These are phyloP conservation scores for Atherinomorus stipes DNA, from an alignment of 2,113 vertebrate species.

Conservation along the genomic window DNA sequence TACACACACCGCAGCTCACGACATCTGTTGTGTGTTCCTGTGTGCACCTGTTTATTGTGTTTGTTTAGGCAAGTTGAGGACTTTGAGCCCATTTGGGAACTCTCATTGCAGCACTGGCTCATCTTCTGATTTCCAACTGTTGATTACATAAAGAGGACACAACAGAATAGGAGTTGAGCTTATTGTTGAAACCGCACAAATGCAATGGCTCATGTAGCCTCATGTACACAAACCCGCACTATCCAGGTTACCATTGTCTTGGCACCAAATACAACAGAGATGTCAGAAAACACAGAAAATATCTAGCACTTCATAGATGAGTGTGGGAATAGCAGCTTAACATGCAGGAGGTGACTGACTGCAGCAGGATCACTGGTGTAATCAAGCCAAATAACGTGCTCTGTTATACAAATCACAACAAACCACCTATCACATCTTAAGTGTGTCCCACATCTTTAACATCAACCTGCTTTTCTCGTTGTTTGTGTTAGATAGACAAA, in stretches of 20 bases:
- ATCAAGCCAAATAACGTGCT: constrained; percentile 22
- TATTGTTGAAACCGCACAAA: constrained; percentile 28
- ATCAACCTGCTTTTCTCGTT: neutral
- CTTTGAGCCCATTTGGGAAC: constrained; percentile 4
- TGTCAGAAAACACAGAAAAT: constrained; percentile 23
- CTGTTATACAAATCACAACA: constrained; percentile 32
- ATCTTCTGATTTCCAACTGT: constrained; percentile 42
- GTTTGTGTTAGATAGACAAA: neutral
- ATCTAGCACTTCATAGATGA: constrained; percentile 1
- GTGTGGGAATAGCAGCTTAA: constrained; percentile 20
- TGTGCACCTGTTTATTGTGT: neutral
- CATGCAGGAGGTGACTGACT: constrained; percentile 35
- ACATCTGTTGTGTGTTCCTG: constrained; percentile 3
- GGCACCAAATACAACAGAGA: constrained; percentile 53
- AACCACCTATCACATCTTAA: neutral
- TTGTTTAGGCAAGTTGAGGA: constrained; percentile 5
- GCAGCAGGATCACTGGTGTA: constrained; percentile 28
- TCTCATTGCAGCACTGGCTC: neutral
- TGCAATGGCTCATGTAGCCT: neutral
- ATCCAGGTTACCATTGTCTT: constrained; percentile 23
- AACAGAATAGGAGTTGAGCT: constrained; percentile 4
- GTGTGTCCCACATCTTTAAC: neutral
- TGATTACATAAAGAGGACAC: constrained; percentile 34
- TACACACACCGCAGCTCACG: neutral
- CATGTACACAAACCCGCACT: constrained; percentile 21